These are phyloP conservation scores for Beroe ovata DNA, from an alignment of 37 sponge, comb jelly and placozoan species.

Conservation along the genomic window DNA sequence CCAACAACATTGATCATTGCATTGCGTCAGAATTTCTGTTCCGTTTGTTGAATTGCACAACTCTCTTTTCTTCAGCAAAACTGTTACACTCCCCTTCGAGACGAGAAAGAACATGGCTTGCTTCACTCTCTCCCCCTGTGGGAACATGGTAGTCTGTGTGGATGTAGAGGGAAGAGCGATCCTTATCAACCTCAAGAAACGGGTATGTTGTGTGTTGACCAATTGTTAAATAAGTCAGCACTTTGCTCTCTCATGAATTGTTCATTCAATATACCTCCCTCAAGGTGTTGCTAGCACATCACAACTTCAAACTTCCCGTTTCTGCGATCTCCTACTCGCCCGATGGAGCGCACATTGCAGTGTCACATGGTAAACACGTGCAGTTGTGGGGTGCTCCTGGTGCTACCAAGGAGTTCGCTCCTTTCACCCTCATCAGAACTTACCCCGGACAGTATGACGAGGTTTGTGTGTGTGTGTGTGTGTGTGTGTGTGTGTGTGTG, in stretches of 20 bases:
- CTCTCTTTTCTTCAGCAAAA: slow-evolving; percentile 74
- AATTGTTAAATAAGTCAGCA: too few relatives aligned
- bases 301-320: slow-evolving; percentile 92
- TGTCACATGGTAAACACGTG: slow-evolving; percentile 81
- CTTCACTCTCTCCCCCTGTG: slow-evolving; percentile 91
- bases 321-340: slow-evolving; percentile 88
- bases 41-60: too few relatives aligned
- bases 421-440: slow-evolving; percentile 78
- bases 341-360: slow-evolving; percentile 88
- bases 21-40: too few relatives aligned
- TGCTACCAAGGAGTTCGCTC: slow-evolving; percentile 77
- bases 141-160: slow-evolving; percentile 80
- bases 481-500: too few relatives aligned
- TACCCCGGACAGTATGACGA: slow-evolving; percentile 93
- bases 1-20: too few relatives aligned
- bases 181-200: slow-evolving; percentile 13
- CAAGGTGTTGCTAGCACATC: slow-evolving; percentile 79
- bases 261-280: not conserved
- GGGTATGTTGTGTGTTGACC: too few relatives aligned
- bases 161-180: slow-evolving; percentile 80
- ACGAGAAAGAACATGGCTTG: slow-evolving; percentile 85
- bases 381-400: slow-evolving; percentile 93
- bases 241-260: too few relatives aligned
- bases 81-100: slow-evolving; percentile 91
- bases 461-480: too few relatives aligned